Conservation (phyloP, 2,797 vertebrate species). For the Enteromius mattozi region DNA sequence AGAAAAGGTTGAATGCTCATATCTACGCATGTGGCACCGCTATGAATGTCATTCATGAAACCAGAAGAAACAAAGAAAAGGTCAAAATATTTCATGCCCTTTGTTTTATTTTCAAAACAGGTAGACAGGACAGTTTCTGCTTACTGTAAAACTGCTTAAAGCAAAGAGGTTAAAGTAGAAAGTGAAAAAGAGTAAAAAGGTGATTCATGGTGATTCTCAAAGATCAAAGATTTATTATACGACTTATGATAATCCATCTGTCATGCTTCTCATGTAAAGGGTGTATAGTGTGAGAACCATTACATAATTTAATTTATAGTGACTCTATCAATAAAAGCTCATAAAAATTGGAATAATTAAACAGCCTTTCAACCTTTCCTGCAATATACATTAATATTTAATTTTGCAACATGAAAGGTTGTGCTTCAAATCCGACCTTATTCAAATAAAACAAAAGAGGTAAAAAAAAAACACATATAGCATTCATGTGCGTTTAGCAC, state of each 20-base stretch:
- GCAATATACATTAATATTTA: constrained; percentile 14
- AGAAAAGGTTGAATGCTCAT: not conserved
- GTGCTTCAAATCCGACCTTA: not conserved
- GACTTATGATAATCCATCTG: not conserved
- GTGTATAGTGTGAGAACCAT: not conserved
- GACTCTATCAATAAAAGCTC: not conserved
- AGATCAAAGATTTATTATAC: constrained; percentile 18
- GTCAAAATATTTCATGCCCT: not conserved
- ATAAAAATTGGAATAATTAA: constrained; percentile 7
- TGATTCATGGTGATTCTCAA: constrained; percentile 30
- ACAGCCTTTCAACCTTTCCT: not conserved
- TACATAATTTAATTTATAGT: not conserved
- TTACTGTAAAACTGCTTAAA: constrained; percentile 48
- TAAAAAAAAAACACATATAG: not conserved
- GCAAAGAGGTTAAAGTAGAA: constrained; percentile 27
- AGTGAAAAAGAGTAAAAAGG: constrained; percentile 21
- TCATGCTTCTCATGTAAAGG: not conserved
- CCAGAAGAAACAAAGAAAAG: not conserved
- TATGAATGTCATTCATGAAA: not conserved
- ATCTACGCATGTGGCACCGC: not conserved
- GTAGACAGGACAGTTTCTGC: not conserved
- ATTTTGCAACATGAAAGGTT: not conserved
- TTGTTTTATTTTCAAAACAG: constrained; percentile 45
- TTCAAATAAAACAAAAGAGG: not conserved
- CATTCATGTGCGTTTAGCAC: not conserved